A percentile compares a stretch with the other conserved stretches of the same genome.
Evolutionary conservation across 2,113 vertebrate genomes (phyloP).

Genomic region (Chitala chitala): DNA sequence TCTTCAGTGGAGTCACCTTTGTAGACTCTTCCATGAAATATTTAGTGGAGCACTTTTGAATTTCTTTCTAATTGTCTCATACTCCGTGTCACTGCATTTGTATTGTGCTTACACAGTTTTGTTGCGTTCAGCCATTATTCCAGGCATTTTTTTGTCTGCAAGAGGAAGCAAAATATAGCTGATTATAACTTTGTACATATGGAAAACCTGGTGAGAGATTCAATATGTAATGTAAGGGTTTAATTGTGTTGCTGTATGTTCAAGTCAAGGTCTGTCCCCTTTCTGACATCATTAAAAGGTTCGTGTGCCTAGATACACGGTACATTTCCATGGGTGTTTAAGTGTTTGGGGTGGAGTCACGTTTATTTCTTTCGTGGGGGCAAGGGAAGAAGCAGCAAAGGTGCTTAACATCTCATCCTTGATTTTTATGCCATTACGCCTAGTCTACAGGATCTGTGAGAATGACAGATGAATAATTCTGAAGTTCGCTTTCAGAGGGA

Average conservation of each 20-base stretch:
- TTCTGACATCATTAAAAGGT: no score
- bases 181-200: no score
- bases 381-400: no score
- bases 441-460: conserved; percentile 2
- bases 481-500: conserved; percentile 12
- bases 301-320: no score
- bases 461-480: conserved; percentile 22
- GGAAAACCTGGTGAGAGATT: no score
- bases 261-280: no score
- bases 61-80: conserved; percentile 1
- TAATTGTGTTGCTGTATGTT: no score
- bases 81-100: neutral
- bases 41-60: conserved; percentile 17
- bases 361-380: no score
- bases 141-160: neutral
- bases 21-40: conserved; percentile 27
- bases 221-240: no score
- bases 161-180: neutral
- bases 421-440: conserved; percentile 1
- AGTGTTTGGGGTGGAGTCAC: no score
- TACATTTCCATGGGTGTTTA: no score
- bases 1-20: conserved; percentile 25
- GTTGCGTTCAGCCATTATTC: neutral
- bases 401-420: neutral
- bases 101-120: neutral